Percentiles rank a stretch among this genome's conserved stretches.
phyloP scores from a whole-genome alignment of 2,797 vertebrate genomes.

The Echiichthys vipera region DNA sequence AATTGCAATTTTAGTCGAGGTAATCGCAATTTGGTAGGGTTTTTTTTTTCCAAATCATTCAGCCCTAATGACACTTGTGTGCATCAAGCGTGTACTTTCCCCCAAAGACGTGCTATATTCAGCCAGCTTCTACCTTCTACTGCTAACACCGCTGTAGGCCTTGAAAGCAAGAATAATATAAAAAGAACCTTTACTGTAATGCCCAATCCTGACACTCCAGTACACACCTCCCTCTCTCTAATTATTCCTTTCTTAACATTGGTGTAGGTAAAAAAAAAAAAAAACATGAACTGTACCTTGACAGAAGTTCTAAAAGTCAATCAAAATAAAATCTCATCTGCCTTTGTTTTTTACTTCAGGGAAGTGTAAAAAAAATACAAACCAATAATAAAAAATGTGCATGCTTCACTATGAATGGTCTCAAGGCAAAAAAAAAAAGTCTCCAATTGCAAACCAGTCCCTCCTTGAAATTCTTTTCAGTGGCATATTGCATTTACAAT shows the following conservation, averaged over 20 bases:
- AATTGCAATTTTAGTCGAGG: too few relatives aligned
- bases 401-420: constrained; percentile 51
- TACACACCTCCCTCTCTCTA: constrained; percentile 11
- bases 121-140: constrained; percentile 50
- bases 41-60: too few relatives aligned
- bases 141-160: constrained; percentile 49
- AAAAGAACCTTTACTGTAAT: constrained; percentile 48
- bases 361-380: constrained; percentile 53
- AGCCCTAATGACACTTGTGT: constrained; percentile 49
- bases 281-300: constrained; percentile 50
- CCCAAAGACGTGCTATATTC: constrained; percentile 54
- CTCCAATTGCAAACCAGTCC: constrained; percentile 56
- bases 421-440: constrained; percentile 59
- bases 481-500: constrained; percentile 51
- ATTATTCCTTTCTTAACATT: constrained; percentile 38
- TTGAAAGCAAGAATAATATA: constrained; percentile 18
- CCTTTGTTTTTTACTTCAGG: neutral
- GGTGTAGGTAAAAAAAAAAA: constrained; percentile 23
- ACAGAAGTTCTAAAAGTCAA: constrained; percentile 33
- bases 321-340: constrained; percentile 33
- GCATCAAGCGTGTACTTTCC: constrained; percentile 48
- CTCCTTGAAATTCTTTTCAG: constrained; percentile 35
- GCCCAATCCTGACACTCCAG: constrained; percentile 39
- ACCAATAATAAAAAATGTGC: constrained; percentile 42
- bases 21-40: too few relatives aligned